Percentiles rank a stretch among this genome's conserved stretches.
phyloP scores from a whole-genome alignment of 2,888 invertebrate species.

The Troglohyphantes excavatus region DNA sequence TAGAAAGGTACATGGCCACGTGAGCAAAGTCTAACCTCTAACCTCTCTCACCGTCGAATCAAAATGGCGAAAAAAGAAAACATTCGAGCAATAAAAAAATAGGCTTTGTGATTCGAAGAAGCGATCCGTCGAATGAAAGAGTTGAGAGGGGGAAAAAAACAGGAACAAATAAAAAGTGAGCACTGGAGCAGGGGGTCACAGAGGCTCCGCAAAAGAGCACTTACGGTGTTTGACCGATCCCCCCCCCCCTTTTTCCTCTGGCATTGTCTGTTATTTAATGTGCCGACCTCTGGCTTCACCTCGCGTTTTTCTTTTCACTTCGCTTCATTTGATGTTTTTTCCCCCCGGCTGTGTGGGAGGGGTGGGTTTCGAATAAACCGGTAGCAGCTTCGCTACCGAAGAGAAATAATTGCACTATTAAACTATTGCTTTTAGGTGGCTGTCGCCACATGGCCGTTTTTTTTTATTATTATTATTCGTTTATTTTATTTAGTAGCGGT shows the following conservation, averaged over 20 bases:
- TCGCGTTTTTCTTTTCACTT: constrained; percentile 12
- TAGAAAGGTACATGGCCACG: constrained; percentile 61
- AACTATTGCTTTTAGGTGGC: neutral
- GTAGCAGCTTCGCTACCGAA: constrained; percentile 5
- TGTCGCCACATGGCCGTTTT: neutral
- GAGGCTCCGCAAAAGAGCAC: constrained; percentile 70
- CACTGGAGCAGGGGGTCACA: constrained; percentile 59
- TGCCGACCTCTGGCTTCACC: constrained; percentile 32
- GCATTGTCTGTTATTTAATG: constrained; percentile 61
- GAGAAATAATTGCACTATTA: neutral
- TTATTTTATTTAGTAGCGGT: no score
- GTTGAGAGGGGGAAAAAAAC: neutral
- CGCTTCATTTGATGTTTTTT: constrained; percentile 8
- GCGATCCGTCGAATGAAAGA: constrained; percentile 22
- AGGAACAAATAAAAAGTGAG: constrained; percentile 35
- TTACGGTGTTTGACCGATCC: constrained; percentile 64
- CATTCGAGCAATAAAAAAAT: neutral
- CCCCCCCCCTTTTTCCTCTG: no score
- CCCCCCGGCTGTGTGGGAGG: constrained; percentile 3
- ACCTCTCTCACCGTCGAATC: constrained; percentile 52
- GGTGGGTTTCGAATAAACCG: neutral
- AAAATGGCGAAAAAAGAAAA: constrained; percentile 24
- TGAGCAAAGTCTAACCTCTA: constrained; percentile 54
- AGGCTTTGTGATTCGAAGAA: neutral
- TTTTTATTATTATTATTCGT: no score